Percentiles rank a stretch among this genome's conserved stretches.
These are phyloP conservation scores for Lucinisca nassula DNA, from an alignment of 2,888 invertebrate species.

Conservation along the genomic window DNA sequence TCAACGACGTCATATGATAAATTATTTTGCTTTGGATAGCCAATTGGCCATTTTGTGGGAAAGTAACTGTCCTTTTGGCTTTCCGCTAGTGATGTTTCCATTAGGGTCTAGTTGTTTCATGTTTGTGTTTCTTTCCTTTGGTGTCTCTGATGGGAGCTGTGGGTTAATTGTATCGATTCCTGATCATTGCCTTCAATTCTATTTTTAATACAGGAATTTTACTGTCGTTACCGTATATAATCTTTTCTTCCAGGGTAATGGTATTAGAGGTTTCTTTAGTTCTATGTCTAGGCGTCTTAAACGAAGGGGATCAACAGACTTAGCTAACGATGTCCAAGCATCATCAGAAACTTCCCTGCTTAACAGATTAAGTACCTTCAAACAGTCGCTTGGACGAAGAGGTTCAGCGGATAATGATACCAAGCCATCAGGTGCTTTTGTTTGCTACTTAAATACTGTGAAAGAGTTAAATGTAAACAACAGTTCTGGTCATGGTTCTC, in stretches of 20 bases:
- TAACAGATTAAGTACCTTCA: not conserved
- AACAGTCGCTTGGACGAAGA: not conserved
- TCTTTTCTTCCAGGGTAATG: not conserved
- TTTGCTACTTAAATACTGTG: conserved; percentile 22
- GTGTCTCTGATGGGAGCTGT: no score
- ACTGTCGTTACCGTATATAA: not conserved
- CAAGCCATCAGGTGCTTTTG: not conserved
- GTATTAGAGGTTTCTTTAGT: not conserved
- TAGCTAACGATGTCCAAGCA: not conserved
- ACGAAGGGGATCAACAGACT: not conserved
- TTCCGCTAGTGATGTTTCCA: no score
- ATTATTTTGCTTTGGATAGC: no score
- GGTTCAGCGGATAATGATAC: not conserved
- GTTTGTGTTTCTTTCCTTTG: no score
- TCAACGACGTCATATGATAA: no score
- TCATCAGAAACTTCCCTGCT: not conserved
- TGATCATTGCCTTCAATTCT: no score
- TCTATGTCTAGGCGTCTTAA: not conserved
- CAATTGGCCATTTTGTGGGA: no score
- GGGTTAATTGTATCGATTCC: no score
- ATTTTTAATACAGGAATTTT: no score
- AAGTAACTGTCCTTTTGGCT: no score
- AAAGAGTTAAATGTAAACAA: not conserved
- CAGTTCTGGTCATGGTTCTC: not conserved
- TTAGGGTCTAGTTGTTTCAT: no score